phyloP scores from a whole-genome alignment of 2,113 vertebrate species.

The Pteruthius melanotis region DNA sequence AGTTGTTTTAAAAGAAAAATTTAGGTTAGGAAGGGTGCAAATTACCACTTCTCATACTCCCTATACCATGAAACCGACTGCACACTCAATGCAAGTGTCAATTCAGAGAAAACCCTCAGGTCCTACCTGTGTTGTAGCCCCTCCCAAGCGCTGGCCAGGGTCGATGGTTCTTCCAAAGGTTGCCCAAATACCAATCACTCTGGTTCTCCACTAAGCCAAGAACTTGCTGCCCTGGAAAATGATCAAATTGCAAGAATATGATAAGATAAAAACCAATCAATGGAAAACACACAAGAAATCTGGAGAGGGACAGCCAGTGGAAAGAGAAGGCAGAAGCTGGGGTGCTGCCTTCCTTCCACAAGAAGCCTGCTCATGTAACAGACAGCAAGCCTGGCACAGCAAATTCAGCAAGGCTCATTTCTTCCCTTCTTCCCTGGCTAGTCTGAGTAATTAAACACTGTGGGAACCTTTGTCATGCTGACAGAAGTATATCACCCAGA shows the following conservation, averaged over 20 bases:
- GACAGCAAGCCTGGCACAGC: background rate
- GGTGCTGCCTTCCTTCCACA: background rate
- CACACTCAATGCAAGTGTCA: background rate
- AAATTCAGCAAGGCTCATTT: conserved; percentile 6
- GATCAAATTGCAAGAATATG: conserved; percentile 7
- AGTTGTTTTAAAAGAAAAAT: background rate
- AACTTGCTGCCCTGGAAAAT: conserved; percentile 90
- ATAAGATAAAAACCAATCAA: background rate
- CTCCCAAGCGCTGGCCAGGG: conserved; percentile 95
- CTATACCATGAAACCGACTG: background rate
- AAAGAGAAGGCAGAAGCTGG: background rate
- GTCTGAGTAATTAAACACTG: conserved; percentile 53
- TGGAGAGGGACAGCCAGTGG: background rate
- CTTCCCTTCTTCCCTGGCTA: conserved; percentile 15
- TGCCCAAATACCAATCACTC: conserved; percentile 98
- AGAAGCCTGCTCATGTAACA: background rate
- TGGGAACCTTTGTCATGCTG: conserved; percentile 42
- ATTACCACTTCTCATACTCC: background rate
- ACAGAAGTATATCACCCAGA: conserved; percentile 30
- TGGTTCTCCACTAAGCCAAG: conserved; percentile 98
- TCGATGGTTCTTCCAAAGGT: conserved; percentile 98
- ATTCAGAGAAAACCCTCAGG: background rate
- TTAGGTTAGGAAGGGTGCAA: background rate
- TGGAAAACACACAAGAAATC: background rate
- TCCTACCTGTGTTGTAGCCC: conserved; percentile 94